Base-by-base conservation (phyloP, 1,140 invertebrate genomes). In the Dufourea novaeangliae region DNA sequence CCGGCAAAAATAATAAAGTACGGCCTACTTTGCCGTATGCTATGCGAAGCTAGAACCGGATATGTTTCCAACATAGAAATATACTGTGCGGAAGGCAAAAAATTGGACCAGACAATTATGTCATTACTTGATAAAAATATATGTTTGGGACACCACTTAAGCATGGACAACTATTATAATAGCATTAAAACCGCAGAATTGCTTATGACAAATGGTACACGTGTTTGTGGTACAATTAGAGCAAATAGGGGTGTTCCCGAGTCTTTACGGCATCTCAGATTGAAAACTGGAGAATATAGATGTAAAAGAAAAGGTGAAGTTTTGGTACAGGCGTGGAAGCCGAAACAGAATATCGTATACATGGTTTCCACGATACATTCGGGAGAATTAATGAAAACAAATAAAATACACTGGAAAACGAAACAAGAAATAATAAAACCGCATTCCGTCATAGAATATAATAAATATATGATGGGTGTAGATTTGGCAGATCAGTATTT, bases 361-460 rank as follows among this genome's bases (percentile, higher is more conserved):
- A 71, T 78, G 75, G 34, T 78, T 52, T 78, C 75, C 2, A 78
- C 27, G 14, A 78, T 78, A 64, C 67, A 78, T 64, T 62, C 22
- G 34, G 64, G 1, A 67, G 52, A 52, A 59, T 44, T 59, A 52
- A 61, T 10, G 3, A 69, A 69, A 22, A 77, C 66, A 2, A 59
- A 59, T 22, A 69, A 61, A 69, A 61, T 25, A 62, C 27, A 52
- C 11, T 59, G 22, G 63, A 78, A 78, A 56, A 71, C 46, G 11
- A 71, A 78, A 61, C 22, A 63, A 54, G 61, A 37, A 62, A 70
- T 78, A 1, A 78, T 25, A 71, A 78, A 64, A 78, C 67, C 67
- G 56, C 34, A 62, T 52, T 70, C 29, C 50, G 44, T 71, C 39
- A 52, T 63, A 54, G 67, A 78, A 0, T 78, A 78, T 63, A 63